Percentiles rank a stretch among this genome's conserved stretches.
These are phyloP conservation scores for Leuctra nigra DNA, from an alignment of 2,888 invertebrate species.

Conservation along the genomic window DNA sequence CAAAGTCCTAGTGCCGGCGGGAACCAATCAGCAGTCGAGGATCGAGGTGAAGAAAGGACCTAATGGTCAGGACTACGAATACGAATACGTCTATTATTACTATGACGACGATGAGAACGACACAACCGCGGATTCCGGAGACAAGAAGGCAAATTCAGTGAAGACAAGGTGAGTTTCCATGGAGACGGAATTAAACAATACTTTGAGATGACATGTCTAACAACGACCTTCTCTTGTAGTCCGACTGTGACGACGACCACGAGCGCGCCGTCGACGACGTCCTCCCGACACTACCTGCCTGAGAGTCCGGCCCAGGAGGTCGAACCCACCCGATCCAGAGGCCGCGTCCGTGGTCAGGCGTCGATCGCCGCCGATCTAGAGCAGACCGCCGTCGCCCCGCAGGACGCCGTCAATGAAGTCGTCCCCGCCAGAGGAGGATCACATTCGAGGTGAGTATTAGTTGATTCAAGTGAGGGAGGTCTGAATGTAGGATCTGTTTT, in stretches of 20 bases:
- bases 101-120: conserved; percentile 74
- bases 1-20: conserved; percentile 32
- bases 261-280: conserved; percentile 41
- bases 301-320: not conserved
- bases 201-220: not conserved
- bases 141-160: conserved; percentile 7
- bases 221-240: too few species aligned
- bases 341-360: conserved; percentile 20
- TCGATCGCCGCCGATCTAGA: conserved; percentile 39
- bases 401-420: conserved; percentile 61
- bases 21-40: conserved; percentile 49
- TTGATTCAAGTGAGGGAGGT: conserved; percentile 1
- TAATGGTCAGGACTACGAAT: conserved; percentile 85
- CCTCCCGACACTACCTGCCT: conserved; percentile 21
- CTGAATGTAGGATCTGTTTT: not conserved
- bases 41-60: conserved; percentile 83
- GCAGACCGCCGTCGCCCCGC: conserved; percentile 43
- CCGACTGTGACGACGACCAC: too few species aligned
- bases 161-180: conserved; percentile 16
- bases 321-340: conserved; percentile 7
- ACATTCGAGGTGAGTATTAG: too few species aligned
- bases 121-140: conserved; percentile 21
- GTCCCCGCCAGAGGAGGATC: conserved; percentile 40
- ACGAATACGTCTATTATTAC: conserved; percentile 87
- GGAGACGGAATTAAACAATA: too few species aligned